phyloP scores from a whole-genome alignment of 2,113 vertebrate genomes.

The Acanthisitta chloris region DNA sequence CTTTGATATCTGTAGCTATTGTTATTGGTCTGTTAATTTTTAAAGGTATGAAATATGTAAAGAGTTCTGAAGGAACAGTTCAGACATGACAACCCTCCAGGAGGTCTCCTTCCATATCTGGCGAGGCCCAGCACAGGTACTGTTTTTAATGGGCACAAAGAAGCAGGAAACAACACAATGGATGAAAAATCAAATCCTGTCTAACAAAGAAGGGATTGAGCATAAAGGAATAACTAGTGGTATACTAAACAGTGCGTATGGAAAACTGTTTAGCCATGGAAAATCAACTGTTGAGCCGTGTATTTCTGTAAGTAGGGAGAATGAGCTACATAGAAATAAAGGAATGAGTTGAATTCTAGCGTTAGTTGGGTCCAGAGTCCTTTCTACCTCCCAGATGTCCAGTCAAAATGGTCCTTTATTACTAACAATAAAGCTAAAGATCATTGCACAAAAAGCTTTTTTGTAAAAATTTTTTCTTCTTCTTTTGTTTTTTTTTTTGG shows the following conservation, averaged over 20 bases:
- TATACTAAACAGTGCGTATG: not conserved
- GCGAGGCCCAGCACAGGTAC: not conserved
- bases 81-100: not conserved
- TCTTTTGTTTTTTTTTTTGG: too few relatives aligned
- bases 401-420: not conserved
- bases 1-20: not conserved
- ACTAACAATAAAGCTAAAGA: not conserved
- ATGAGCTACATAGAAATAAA: not conserved
- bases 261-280: not conserved
- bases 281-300: not conserved
- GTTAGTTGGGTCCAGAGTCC: not conserved
- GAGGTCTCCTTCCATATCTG: not conserved
- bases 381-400: not conserved
- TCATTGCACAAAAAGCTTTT: not conserved
- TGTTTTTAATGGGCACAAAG: not conserved
- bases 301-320: not conserved
- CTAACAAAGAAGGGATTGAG: not conserved
- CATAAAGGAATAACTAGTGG: not conserved
- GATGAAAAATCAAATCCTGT: not conserved
- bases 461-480: too few relatives aligned
- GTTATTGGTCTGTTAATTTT: not conserved
- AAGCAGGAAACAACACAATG: not conserved
- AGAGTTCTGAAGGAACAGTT: not conserved
- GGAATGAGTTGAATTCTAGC: not conserved
- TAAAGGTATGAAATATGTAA: not conserved